Base-by-base conservation (phyloP, 30 jellyfish, hydroid and myxozoan genomes). In the Aurelia sp. region DNA sequence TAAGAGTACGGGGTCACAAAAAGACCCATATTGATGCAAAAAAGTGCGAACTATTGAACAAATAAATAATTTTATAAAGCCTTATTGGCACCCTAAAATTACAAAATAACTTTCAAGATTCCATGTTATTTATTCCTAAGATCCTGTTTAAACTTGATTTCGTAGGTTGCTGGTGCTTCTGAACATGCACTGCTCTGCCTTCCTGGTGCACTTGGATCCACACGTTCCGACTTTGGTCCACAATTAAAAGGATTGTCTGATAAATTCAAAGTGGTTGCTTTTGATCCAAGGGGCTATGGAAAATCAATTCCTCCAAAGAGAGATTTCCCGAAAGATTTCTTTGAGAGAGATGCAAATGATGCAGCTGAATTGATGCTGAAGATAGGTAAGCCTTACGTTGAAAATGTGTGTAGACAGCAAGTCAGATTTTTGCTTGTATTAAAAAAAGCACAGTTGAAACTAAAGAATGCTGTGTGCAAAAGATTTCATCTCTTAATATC, bases 201-300 rank as follows among this genome's bases (percentile, higher is more conserved):
- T n/a, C 96, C 98, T 27, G 98, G 98, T 16, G 97, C 98, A 9
- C 90, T 92, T 73, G 98, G 98, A 19, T 70, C 95, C 33, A 62
- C 89, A 40, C 68, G 82, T 62, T 52, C 94, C 0, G 98, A 92
- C 31, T 92, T 92, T 79, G 81, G 80, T 13, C 90, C 96, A 17
- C 98, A 92, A 79, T 71, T 92, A 51, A 73, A 57, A 62, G 91
- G 64, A 20, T 76, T 92, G 60, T 51, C 96, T 18, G 48, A 68
- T 13, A 27, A 88, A 6, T 92, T 86, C 85, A 68, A 88, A 5
- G 97, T 92, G 6, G 63, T 92, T 3, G 78, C 97, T 5, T 86
- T 87, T 82, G 98, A 92, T 70, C 98, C 96, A 41, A 66, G 98
- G 66, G 98, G 98, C 3, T 92, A 92, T 80, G 98, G 98, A 3